These are phyloP conservation scores for Oxycera nigricornis DNA, from an alignment of 2,888 invertebrate species.

Conservation along the genomic window DNA sequence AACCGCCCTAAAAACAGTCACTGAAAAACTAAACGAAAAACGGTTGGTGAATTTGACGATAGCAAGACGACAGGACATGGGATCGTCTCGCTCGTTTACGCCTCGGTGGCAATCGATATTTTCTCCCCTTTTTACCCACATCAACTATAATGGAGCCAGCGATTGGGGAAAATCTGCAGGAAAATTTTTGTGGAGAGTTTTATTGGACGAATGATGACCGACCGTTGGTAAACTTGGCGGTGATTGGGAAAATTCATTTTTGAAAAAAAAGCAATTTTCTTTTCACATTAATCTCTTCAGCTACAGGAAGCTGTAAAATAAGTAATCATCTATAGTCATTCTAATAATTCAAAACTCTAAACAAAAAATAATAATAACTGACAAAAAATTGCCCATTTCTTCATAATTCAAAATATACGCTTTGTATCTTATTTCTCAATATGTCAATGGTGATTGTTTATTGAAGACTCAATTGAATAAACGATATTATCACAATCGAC, in stretches of 20 bases:
- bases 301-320: no score
- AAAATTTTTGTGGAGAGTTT: slow-evolving; percentile 25
- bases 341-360: no score
- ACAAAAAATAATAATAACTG: no score
- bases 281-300: no score
- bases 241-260: neutral
- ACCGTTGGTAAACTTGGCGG: neutral
- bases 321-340: no score
- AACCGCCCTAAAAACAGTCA: slow-evolving; percentile 63
- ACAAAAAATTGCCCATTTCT: no score
- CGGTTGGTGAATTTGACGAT: slow-evolving; percentile 58
- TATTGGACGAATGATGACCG: neutral
- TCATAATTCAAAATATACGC: no score
- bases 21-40: slow-evolving; percentile 62
- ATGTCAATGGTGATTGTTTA: no score
- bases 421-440: no score
- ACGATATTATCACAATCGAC: no score
- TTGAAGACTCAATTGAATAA: no score
- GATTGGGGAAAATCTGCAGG: slow-evolving; percentile 4
- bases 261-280: no score
- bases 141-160: neutral
- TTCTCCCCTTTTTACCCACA: slow-evolving; percentile 8
- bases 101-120: slow-evolving; percentile 20
- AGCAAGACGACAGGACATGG: slow-evolving; percentile 52
- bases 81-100: neutral